Percentiles rank a stretch among this genome's conserved stretches.
Evolutionary conservation across 2,797 vertebrate species (phyloP).

Genomic region (Phaenicophaeus curvirostris): DNA sequence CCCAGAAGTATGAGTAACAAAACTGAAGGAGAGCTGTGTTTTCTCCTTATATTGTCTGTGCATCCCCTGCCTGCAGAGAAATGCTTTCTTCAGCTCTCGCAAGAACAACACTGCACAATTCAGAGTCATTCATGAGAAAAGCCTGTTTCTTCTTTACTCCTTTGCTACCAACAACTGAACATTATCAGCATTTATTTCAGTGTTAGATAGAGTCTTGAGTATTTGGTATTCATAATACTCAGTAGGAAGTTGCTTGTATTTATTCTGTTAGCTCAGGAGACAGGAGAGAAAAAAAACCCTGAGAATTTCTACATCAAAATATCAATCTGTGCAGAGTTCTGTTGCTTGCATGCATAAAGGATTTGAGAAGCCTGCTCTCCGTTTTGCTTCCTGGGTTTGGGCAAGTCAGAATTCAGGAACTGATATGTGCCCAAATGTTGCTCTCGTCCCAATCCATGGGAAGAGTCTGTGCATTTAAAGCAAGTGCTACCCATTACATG

Average conservation of each 20-base stretch:
- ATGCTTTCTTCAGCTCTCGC: not conserved
- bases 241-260: not conserved
- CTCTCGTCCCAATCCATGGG: not conserved
- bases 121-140: not conserved
- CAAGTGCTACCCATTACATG: too few species aligned
- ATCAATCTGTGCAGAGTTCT: not conserved
- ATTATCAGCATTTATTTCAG: not conserved
- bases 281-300: not conserved
- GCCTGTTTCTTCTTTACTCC: not conserved
- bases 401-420: not conserved
- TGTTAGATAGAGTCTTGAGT: not conserved
- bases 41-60: not conserved
- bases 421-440: not conserved
- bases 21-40: not conserved
- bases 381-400: not conserved
- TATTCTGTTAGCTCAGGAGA: not conserved
- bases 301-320: not conserved
- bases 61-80: not conserved
- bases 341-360: not conserved
- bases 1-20: not conserved
- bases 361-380: not conserved
- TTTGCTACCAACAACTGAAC: not conserved
- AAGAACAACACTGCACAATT: not conserved
- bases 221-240: not conserved
- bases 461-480: not conserved